Percentiles rank a stretch among this genome's conserved stretches.
These are phyloP conservation scores for Chydorus sphaericus DNA, from an alignment of 2,888 invertebrate genomes.

Conservation along the genomic window DNA sequence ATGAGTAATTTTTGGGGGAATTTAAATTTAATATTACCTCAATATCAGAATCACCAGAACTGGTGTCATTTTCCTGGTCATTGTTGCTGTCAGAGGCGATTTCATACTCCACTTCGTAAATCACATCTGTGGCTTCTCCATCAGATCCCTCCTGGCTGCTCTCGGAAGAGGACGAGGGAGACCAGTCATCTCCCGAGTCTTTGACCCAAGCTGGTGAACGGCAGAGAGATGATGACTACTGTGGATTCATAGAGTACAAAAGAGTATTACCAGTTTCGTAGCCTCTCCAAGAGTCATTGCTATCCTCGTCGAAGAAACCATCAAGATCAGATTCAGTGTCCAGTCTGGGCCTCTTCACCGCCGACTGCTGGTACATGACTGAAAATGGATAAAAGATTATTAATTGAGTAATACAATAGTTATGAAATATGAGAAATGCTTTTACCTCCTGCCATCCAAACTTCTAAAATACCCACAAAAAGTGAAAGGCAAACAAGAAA, in stretches of 20 bases:
- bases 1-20: no score
- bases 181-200: slow-evolving; percentile 12
- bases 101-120: slow-evolving; percentile 10
- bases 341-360: no score
- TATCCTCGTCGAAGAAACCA: no score
- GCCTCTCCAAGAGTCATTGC: neutral
- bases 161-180: neutral
- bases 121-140: slow-evolving; percentile 2
- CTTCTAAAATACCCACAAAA: no score
- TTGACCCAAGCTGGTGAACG: slow-evolving; percentile 7
- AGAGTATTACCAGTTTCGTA: slow-evolving; percentile 13
- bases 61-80: neutral
- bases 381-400: no score
- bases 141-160: neutral
- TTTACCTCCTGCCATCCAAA: no score
- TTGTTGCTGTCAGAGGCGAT: slow-evolving; percentile 2
- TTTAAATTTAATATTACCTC: no score
- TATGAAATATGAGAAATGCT: no score
- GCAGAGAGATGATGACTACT: neutral
- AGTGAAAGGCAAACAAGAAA: no score
- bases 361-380: no score
- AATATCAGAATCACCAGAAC: slow-evolving; percentile 2
- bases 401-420: no score
- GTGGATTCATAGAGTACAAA: neutral
- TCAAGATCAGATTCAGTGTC: no score